These are phyloP conservation scores for Sebastes jordani DNA, from an alignment of 2,797 vertebrate species.

Conservation along the genomic window DNA sequence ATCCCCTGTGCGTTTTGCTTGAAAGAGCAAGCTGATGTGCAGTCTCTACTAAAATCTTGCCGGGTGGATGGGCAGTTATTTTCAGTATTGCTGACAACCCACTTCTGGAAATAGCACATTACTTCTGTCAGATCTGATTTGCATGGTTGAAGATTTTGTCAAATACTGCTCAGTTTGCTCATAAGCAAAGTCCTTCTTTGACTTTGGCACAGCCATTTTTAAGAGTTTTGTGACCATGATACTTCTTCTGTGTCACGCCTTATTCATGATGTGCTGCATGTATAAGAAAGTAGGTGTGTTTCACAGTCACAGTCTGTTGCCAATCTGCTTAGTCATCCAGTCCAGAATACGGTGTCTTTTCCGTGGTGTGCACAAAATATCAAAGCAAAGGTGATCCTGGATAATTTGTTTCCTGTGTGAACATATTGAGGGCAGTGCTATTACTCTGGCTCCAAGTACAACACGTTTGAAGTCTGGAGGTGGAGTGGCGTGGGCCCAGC, in stretches of 20 bases:
- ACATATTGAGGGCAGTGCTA: conserved; percentile 22
- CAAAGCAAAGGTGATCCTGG: conserved; percentile 6
- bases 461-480: conserved; percentile 66
- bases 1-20: conserved; percentile 1
- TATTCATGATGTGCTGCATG: background rate
- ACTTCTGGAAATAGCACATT: conserved; percentile 59
- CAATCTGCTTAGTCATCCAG: conserved; percentile 12
- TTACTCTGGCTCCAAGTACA: conserved; percentile 33
- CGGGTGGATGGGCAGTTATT: conserved; percentile 24
- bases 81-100: conserved; percentile 44
- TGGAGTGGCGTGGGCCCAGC: conserved; percentile 60
- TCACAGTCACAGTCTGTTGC: background rate
- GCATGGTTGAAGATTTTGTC: background rate
- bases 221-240: background rate
- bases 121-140: conserved; percentile 45
- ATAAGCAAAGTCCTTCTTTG: background rate
- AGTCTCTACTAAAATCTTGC: conserved; percentile 7
- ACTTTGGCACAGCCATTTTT: background rate
- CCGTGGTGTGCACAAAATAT: background rate
- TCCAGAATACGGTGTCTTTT: background rate
- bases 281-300: background rate
- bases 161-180: background rate
- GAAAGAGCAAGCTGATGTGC: conserved; percentile 16
- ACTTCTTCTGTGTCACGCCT: background rate
- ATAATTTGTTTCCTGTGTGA: conserved; percentile 50